Evolutionary conservation across 1,140 invertebrate genomes (phyloP), one percentile per base, ranked within the genome.

Genomic region (Mactra quadrangularis): DNA sequence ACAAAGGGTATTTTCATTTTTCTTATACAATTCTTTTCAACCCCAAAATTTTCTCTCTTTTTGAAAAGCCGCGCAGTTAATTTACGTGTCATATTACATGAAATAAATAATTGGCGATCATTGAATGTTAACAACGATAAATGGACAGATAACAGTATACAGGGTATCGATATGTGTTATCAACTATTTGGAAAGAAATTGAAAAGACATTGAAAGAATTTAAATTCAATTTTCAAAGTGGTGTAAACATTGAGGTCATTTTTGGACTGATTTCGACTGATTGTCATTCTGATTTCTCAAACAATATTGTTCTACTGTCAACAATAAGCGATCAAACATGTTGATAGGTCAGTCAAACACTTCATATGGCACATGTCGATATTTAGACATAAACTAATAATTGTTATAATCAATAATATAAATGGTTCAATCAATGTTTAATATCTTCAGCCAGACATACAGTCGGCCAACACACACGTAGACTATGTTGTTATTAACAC

Each of bases 1-100:
- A 41, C 38, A 41, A 15, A 41, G 15, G 15, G n/a, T n/a, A n/a
- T n/a, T n/a, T n/a, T n/a, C n/a, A n/a, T n/a, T n/a, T n/a, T n/a
- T n/a, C n/a, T n/a, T n/a, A n/a, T n/a, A n/a, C n/a, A n/a, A n/a
- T n/a, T n/a, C n/a, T n/a, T n/a, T n/a, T n/a, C n/a, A n/a, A n/a
- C n/a, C n/a, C n/a, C n/a, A n/a, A n/a, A n/a, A n/a, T n/a, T n/a
- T n/a, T n/a, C n/a, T n/a, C n/a, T n/a, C n/a, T n/a, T n/a, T n/a
- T 15, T 7, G 38, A 41, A 41, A 41, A 41, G 38, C 6, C 38
- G n/a, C 38, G 38, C 38, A 25, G 33, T 35, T 76, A 25, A 76
- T 76, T 76, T 59, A 62, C 27, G 72, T 76, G 72, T 76, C 72
- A 76, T 45, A 76, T 76, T 76, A 59, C 72, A 41, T 62, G 57